Conservation (phyloP, 2,113 vertebrate species). For the Callochromis pleurospilus region DNA sequence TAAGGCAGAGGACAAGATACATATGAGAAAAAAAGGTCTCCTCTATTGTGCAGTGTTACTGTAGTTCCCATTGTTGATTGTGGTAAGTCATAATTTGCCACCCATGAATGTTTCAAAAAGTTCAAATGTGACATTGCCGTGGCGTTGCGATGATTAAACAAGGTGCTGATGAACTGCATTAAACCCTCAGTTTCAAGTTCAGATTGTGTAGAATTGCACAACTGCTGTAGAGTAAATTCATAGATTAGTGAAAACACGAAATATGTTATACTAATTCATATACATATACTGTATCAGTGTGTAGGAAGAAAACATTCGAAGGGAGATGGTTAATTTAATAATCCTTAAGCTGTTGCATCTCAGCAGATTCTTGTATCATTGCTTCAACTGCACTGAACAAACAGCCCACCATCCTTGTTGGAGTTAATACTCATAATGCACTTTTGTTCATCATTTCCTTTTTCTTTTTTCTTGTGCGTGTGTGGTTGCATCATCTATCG, state of each 20-base stretch:
- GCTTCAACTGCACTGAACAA: neutral
- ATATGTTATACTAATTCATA: neutral
- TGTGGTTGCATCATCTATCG: neutral
- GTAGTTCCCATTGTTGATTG: neutral
- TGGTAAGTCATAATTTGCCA: neutral
- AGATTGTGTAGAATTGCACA: neutral
- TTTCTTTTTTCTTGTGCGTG: neutral
- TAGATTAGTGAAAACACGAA: neutral
- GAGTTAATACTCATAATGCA: neutral
- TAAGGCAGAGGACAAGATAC: conserved; percentile 1
- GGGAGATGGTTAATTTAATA: conserved; percentile 10
- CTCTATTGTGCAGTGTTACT: neutral
- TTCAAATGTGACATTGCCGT: neutral
- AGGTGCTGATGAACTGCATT: neutral
- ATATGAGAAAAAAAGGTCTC: neutral
- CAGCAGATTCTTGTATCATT: neutral
- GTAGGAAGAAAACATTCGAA: neutral
- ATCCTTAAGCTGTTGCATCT: conserved; percentile 11
- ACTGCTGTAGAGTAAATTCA: neutral
- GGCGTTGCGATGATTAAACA: neutral
- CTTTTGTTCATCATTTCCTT: neutral
- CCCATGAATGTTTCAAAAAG: neutral
- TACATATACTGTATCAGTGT: neutral
- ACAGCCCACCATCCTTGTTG: neutral
- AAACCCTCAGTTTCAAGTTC: neutral